Evolutionary conservation across 1,140 invertebrate genomes (phyloP), one percentile per base, ranked within the genome.

Genomic region (Maconellicoccus hirsutus): DNA sequence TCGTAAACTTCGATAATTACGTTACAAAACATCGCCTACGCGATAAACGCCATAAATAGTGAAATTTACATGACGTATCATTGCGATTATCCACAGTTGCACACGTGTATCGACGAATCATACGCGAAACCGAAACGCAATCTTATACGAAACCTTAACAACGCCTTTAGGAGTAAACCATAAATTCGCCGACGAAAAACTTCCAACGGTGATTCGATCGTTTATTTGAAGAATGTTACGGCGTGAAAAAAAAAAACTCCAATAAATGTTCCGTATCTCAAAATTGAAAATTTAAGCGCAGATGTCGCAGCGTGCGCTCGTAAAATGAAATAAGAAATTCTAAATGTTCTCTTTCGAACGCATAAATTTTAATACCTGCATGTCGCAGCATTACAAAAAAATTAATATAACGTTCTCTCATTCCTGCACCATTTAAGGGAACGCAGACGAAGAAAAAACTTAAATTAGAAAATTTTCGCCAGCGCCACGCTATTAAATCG

Each of bases 281-380:
- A 52, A 52, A 52, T 52, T 52, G 42, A 52, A 19, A 52, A 52
- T 19, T 52, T 19, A 52, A 14, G 42, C 42, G 42, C 42, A 52
- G 42, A 52, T 52, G 42, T 52, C 42, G 42, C 42, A 52, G 42
- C 42, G 42, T 52, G 42, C 42, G 42, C 42, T 52, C 42, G 42
- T 52, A 52, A 52, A 52, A 52, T 52, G 42, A 52, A 52, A 52
- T 52, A 52, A 52, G 6, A 52, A 52, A 52, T 52, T 52, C 42
- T 52, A 52, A 52, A 52, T 19, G 42, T 52, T 52, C 6, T 3
- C 42, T 52, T 52, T 19, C 6, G n/a, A 52, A 52, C 6, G 42
- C 42, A 52, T 52, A 52, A 52, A 52, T 52, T 52, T 52, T 52
- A 52, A 52, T 52, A 52, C 42, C 42, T 52, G 42, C 42, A 52